Conservation (phyloP, 2,888 invertebrate genomes). For the Spatulosminthurus flaviceps region DNA sequence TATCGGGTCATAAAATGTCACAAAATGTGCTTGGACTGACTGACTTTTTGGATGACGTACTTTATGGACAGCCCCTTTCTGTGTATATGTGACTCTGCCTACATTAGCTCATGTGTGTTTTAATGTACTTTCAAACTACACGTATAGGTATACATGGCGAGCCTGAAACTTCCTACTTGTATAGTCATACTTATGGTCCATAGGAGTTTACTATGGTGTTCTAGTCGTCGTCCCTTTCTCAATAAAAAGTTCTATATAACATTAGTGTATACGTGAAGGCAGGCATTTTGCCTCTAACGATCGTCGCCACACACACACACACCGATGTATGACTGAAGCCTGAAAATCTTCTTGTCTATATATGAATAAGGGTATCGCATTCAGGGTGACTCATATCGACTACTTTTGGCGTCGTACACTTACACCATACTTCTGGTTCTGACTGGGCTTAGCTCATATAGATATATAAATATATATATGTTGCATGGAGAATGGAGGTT, state of each 20-base stretch:
- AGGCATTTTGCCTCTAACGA: background rate
- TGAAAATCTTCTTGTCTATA: slow-evolving; percentile 6
- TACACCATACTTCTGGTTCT: slow-evolving; percentile 7
- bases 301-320: background rate
- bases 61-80: too few relatives aligned
- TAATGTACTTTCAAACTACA: background rate
- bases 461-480: background rate
- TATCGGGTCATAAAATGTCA: too few relatives aligned
- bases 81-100: background rate
- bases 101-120: slow-evolving; percentile 3
- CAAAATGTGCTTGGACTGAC: too few relatives aligned
- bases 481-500: background rate
- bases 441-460: slow-evolving; percentile 12
- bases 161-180: background rate
- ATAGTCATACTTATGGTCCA: too few relatives aligned
- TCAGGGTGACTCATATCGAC: slow-evolving; percentile 38
- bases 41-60: too few relatives aligned
- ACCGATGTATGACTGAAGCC: slow-evolving; percentile 8
- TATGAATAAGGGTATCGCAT: slow-evolving; percentile 39
- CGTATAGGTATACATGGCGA: background rate
- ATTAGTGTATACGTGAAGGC: background rate
- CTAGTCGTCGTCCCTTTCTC: background rate
- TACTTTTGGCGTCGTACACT: background rate
- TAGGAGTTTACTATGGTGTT: too few relatives aligned
- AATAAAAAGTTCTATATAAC: background rate